Evolutionary conservation across 2,113 vertebrate species (phyloP).

Genomic region (Scolopax mira): DNA sequence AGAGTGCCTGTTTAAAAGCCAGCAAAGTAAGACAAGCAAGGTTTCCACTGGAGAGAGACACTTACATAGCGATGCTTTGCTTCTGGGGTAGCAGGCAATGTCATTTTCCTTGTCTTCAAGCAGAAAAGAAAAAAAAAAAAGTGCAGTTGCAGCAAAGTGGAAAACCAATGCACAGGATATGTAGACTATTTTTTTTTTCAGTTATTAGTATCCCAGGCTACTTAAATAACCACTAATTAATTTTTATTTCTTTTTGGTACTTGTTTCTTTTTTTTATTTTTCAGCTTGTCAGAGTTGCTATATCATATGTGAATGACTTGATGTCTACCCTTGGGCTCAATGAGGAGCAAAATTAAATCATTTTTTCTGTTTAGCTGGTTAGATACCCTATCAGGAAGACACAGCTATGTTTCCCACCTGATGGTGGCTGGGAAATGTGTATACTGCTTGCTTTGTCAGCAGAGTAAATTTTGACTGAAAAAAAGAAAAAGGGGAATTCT

Average conservation of each 20-base stretch:
- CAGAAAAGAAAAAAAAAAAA: not conserved
- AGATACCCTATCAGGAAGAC: not conserved
- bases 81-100: not conserved
- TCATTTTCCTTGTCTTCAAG: slow-evolving; percentile 3
- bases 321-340: not conserved
- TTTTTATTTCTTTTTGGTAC: not conserved
- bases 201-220: not conserved
- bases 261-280: not conserved
- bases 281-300: not conserved
- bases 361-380: not conserved
- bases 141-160: not conserved
- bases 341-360: not conserved
- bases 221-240: slow-evolving; percentile 24
- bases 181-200: not conserved
- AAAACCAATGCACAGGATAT: not conserved
- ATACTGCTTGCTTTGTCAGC: not conserved
- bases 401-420: not conserved
- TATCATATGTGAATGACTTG: slow-evolving; percentile 1
- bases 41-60: not conserved
- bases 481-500: not conserved
- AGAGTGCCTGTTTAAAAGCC: not conserved
- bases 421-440: not conserved
- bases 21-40: not conserved
- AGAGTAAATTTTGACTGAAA: not conserved
- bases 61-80: not conserved